Conservation (phyloP, 64 coral and sea anemone species). For the Pachyseris speciosa region DNA sequence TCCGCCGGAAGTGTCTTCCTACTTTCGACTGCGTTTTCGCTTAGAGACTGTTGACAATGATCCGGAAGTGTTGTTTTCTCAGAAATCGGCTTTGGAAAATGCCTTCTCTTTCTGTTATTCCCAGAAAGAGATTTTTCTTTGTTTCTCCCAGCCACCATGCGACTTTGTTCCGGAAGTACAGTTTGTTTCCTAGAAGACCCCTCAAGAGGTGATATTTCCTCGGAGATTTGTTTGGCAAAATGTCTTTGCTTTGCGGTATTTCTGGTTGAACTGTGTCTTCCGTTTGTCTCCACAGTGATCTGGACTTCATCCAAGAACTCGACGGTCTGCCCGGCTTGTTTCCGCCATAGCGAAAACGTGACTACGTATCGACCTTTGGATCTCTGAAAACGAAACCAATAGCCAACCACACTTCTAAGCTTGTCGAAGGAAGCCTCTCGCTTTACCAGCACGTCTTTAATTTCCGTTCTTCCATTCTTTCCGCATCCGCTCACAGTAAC, state of each 20-base stretch:
- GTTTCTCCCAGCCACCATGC: neutral
- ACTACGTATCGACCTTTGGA: neutral
- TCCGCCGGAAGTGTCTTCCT: neutral
- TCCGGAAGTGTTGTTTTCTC: neutral
- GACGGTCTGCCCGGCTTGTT: neutral
- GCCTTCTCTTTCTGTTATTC: neutral
- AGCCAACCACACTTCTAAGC: neutral
- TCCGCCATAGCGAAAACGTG: neutral
- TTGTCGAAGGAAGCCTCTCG: neutral
- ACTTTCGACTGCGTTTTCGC: too few species aligned
- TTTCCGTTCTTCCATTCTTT: neutral
- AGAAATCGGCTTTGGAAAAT: neutral
- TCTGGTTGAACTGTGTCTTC: neutral
- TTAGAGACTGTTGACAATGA: neutral
- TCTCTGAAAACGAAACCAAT: constrained; percentile 10
- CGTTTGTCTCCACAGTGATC: constrained; percentile 1
- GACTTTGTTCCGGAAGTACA: neutral
- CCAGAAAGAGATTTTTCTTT: neutral
- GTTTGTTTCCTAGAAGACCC: neutral
- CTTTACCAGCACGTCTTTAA: neutral
- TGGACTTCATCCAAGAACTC: neutral
- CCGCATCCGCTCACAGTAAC: neutral
- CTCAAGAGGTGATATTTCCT: neutral
- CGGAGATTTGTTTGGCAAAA: neutral
- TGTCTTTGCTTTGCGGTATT: neutral